phyloP scores from a whole-genome alignment of 2,888 invertebrate genomes.

The Digitonthophagus gazella region DNA sequence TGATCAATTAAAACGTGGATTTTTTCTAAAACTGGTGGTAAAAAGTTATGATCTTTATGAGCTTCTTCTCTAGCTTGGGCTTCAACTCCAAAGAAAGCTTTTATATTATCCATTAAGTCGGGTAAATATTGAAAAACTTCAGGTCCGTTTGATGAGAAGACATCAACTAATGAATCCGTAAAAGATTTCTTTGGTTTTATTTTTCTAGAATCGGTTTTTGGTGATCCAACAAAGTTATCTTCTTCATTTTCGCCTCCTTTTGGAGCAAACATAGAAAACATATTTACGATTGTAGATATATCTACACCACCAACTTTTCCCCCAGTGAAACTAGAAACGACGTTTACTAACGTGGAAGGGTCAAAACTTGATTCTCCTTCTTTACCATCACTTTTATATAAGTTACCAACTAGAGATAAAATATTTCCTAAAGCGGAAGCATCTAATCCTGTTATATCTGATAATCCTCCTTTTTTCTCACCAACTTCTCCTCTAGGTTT shows the following conservation, averaged over 20 bases:
- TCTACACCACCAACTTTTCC: constrained; percentile 1
- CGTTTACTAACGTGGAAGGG: constrained; percentile 2
- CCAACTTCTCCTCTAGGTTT: constrained; percentile 25
- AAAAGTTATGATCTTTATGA: constrained; percentile 69
- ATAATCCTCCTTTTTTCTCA: constrained; percentile 20
- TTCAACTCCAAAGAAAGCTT: constrained; percentile 61
- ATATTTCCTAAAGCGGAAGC: constrained; percentile 59
- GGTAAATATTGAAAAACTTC: constrained; percentile 50
- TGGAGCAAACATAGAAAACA: constrained; percentile 3
- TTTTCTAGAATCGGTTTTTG: not conserved
- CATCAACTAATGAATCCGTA: constrained; percentile 15
- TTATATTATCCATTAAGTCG: constrained; percentile 64
- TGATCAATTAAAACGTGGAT: constrained; percentile 75
- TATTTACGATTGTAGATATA: not conserved
- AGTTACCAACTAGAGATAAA: constrained; percentile 56
- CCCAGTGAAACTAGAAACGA: constrained; percentile 2
- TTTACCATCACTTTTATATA: constrained; percentile 23
- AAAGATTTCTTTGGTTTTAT: not conserved
- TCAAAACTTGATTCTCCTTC: constrained; percentile 9
- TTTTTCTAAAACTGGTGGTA: constrained; percentile 70
- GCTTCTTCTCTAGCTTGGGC: constrained; percentile 59
- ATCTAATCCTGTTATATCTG: constrained; percentile 53
- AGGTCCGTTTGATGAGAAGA: not conserved
- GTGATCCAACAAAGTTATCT: not conserved
- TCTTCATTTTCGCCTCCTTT: not conserved